These are phyloP conservation scores for Drosophila planitibia DNA, from an alignment of 2,888 invertebrate species.

Conservation along the genomic window DNA sequence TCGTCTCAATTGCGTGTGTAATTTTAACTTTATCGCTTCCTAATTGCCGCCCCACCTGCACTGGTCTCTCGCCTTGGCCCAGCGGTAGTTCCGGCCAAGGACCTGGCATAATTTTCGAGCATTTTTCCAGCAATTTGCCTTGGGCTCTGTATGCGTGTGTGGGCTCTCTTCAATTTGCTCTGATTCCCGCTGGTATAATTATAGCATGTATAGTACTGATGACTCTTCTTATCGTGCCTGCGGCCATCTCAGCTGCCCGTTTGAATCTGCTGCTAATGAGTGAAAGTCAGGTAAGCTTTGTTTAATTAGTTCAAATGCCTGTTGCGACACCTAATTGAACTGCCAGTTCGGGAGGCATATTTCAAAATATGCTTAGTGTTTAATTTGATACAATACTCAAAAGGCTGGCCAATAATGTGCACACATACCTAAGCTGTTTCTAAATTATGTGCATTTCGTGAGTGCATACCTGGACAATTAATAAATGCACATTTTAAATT, in stretches of 20 bases:
- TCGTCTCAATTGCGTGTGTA: constrained; percentile 44
- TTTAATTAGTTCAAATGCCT: constrained; percentile 64
- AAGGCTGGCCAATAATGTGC: background rate
- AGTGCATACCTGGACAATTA: background rate
- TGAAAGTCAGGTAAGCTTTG: constrained; percentile 65
- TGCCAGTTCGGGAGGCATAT: background rate
- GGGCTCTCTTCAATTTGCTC: constrained; percentile 49
- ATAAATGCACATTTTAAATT: background rate
- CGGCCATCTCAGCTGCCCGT: constrained; percentile 46
- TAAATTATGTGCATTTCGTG: background rate
- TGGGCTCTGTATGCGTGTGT: constrained; percentile 1
- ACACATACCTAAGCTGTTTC: background rate
- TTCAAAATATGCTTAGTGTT: constrained; percentile 13
- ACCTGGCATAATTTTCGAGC: constrained; percentile 56
- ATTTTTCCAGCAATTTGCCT: constrained; percentile 42
- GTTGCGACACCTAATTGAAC: constrained; percentile 62
- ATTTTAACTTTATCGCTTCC: constrained; percentile 74
- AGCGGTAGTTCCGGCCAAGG: constrained; percentile 38
- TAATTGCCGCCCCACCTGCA: constrained; percentile 64
- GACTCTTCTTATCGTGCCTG: constrained; percentile 40
- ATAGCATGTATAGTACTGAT: constrained; percentile 43
- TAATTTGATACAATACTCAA: constrained; percentile 17
- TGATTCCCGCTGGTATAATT: constrained; percentile 81
- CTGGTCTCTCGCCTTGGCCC: constrained; percentile 11
- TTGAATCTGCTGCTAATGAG: constrained; percentile 55